Evolutionary conservation across 2,888 invertebrate species (phyloP).

Genomic region (Meandrusa payeni): DNA sequence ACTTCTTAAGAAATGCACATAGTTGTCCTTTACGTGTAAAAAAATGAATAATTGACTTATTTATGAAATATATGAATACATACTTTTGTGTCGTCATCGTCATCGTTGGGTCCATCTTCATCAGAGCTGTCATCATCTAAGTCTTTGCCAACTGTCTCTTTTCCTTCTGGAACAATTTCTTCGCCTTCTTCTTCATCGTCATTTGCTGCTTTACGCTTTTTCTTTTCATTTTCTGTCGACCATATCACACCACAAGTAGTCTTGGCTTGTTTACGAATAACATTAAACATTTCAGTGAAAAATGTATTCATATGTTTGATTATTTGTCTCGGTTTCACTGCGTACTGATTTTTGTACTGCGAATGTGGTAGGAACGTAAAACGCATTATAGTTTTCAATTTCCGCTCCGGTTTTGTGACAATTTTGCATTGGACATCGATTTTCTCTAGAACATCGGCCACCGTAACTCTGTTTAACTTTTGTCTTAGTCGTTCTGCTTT

Average conservation of each 20-base stretch:
- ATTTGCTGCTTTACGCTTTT: constrained; percentile 43
- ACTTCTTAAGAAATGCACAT: no score
- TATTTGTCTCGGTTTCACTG: constrained; percentile 85
- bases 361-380: constrained; percentile 88
- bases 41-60: no score
- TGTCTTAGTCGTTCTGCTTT: constrained; percentile 86
- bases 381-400: constrained; percentile 83
- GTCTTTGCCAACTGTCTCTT: constrained; percentile 67
- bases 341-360: constrained; percentile 87
- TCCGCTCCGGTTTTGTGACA: constrained; percentile 74
- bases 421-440: constrained; percentile 83
- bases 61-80: no score
- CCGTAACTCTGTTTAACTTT: constrained; percentile 87
- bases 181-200: constrained; percentile 59
- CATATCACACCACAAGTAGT: constrained; percentile 72
- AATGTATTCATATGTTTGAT: constrained; percentile 87
- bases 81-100: constrained; percentile 50
- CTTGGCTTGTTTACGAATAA: constrained; percentile 82
- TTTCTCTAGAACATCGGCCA: constrained; percentile 89
- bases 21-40: no score
- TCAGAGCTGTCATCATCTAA: constrained; percentile 86
- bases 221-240: constrained; percentile 70
- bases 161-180: constrained; percentile 34
- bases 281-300: constrained; percentile 83
- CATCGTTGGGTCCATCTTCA: constrained; percentile 74